Evolutionary conservation across 2,888 invertebrate species (phyloP).

Genomic region (Mimumesa dahlbomi): DNA sequence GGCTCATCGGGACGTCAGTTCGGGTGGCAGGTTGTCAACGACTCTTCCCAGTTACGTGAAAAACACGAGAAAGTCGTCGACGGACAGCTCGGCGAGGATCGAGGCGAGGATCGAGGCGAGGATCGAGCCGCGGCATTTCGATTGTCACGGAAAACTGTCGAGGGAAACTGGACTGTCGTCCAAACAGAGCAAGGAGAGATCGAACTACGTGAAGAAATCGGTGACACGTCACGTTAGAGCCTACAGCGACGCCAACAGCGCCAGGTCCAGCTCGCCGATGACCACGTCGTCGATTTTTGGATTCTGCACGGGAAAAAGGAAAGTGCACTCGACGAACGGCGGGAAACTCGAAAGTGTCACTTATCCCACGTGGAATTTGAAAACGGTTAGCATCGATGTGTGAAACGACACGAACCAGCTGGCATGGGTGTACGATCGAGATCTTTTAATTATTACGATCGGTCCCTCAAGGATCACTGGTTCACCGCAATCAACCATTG

Average conservation of each 20-base stretch:
- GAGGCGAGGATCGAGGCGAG: constrained; percentile 60
- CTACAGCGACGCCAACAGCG: constrained; percentile 63
- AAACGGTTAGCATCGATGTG: constrained; percentile 65
- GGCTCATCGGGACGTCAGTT: constrained; percentile 12
- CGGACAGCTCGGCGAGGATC: constrained; percentile 41
- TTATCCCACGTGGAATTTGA: constrained; percentile 56
- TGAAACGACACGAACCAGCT: too few species aligned
- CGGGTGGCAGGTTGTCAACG: constrained; percentile 55
- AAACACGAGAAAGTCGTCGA: constrained; percentile 67
- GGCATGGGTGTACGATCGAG: too few species aligned
- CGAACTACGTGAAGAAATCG: constrained; percentile 66
- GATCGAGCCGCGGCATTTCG: constrained; percentile 47
- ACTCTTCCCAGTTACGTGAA: constrained; percentile 73
- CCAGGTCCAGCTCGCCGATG: constrained; percentile 60
- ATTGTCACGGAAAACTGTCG: constrained; percentile 23
- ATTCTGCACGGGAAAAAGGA: constrained; percentile 75
- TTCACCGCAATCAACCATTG: too few species aligned
- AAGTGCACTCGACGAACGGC: constrained; percentile 29
- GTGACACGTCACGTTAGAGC: constrained; percentile 58
- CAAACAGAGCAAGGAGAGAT: constrained; percentile 67
- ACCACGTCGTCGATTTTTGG: constrained; percentile 75
- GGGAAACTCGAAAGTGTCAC: constrained; percentile 48
- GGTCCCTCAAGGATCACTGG: too few species aligned
- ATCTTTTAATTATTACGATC: too few species aligned
- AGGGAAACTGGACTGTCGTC: constrained; percentile 47